These are phyloP conservation scores for Orcinus orca DNA, from an alignment of 2,113 vertebrate genomes.

Conservation along the genomic window DNA sequence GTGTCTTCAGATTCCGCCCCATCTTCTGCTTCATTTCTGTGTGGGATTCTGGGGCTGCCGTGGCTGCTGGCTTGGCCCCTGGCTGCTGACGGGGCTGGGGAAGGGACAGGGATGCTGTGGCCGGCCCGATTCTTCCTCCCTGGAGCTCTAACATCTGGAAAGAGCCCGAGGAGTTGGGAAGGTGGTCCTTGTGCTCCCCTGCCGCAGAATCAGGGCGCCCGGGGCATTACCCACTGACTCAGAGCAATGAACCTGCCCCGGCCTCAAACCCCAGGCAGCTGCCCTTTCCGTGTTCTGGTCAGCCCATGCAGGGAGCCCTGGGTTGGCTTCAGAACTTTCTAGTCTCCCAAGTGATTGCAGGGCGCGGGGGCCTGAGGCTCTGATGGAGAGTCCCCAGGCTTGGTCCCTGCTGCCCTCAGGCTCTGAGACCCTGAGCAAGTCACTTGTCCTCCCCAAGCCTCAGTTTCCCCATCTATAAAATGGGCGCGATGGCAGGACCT, in stretches of 20 bases:
- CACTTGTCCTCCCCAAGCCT: background rate
- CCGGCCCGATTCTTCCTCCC: background rate
- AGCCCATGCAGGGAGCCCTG: fast-evolving
- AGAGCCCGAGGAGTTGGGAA: background rate
- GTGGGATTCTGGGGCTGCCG: background rate
- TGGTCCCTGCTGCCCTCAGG: background rate
- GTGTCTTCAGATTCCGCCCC: fast-evolving
- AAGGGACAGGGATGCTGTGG: background rate
- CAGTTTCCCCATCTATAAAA: background rate
- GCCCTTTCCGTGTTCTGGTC: background rate
- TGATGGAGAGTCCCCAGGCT: background rate
- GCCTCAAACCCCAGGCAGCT: background rate
- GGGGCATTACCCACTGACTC: fast-evolving
- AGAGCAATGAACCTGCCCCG: background rate
- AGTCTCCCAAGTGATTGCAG: background rate
- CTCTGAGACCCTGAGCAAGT: background rate
- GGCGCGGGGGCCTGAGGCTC: background rate
- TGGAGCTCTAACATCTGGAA: background rate
- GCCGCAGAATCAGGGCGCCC: fast-evolving
- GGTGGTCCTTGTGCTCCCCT: fast-evolving
- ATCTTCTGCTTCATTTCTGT: background rate
- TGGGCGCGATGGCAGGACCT: background rate
- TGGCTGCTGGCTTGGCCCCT: background rate
- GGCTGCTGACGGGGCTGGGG: background rate
- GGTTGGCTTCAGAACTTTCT: background rate